Conservation (phyloP, 1,140 invertebrate species). For the Brachionus sp. region DNA sequence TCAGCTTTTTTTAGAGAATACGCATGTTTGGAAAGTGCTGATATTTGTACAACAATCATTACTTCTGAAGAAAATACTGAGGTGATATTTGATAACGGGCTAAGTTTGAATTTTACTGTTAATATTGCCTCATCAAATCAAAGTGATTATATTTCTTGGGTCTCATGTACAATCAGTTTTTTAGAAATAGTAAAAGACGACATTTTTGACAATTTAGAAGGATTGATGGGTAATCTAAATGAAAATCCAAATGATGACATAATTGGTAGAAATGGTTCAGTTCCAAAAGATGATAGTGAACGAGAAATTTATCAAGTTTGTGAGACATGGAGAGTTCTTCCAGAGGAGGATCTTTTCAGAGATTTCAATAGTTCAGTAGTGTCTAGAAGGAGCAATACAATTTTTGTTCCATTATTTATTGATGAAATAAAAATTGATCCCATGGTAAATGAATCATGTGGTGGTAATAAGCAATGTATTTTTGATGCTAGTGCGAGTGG, state of each 20-base stretch:
- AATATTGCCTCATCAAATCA: too few species aligned
- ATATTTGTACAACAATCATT: too few species aligned
- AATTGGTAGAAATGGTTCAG: not conserved
- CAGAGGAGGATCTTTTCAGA: not conserved
- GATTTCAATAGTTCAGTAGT: too few species aligned
- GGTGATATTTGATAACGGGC: too few species aligned
- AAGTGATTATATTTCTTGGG: too few species aligned
- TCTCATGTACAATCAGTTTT: not conserved
- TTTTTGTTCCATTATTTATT: not conserved
- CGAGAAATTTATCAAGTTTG: not conserved
- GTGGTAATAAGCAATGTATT: not conserved
- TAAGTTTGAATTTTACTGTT: too few species aligned
- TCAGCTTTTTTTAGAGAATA: too few species aligned
- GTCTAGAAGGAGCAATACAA: not conserved
- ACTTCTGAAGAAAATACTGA: too few species aligned
- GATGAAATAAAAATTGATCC: not conserved
- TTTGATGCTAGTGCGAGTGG: not conserved
- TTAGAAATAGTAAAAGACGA: not conserved
- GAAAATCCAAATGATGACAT: conserved; percentile 16
- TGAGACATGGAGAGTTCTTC: not conserved
- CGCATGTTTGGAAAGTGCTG: too few species aligned
- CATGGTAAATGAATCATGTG: not conserved
- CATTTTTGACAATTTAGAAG: not conserved
- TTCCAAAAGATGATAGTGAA: not conserved
- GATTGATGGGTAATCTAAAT: conserved; percentile 39